phyloP scores from a whole-genome alignment of 2,113 vertebrate species.

The Gnathonemus longibarbis region DNA sequence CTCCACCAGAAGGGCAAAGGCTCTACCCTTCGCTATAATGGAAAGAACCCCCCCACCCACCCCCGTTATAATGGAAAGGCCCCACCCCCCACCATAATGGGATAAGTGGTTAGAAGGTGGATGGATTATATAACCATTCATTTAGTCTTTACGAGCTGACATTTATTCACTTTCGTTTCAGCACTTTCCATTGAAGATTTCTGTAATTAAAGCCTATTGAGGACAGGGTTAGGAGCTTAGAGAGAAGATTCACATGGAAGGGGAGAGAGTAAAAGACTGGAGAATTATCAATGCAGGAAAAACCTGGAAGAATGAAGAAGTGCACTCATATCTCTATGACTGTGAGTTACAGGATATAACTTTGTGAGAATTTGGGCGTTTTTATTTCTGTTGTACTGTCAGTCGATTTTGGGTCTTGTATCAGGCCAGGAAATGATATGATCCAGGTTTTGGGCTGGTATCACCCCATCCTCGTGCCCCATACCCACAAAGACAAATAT shows the following conservation, averaged over 20 bases:
- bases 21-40: neutral
- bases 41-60: too few species aligned
- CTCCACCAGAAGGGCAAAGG: neutral
- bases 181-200: neutral
- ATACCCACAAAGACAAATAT: neutral
- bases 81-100: neutral
- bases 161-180: neutral
- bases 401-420: neutral
- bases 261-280: neutral
- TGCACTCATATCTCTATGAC: neutral
- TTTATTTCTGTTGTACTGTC: neutral
- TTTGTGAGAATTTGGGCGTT: neutral
- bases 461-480: neutral
- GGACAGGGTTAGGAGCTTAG: neutral
- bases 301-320: neutral
- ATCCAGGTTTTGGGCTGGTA: neutral
- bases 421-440: neutral
- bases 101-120: neutral
- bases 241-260: neutral
- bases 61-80: neutral
- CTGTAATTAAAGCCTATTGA: neutral
- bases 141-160: neutral
- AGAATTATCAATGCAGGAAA: neutral
- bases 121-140: neutral
- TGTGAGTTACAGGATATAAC: neutral